These are phyloP conservation scores for Neodiprion fabricii DNA, from an alignment of 1,140 invertebrate genomes.

Conservation along the genomic window DNA sequence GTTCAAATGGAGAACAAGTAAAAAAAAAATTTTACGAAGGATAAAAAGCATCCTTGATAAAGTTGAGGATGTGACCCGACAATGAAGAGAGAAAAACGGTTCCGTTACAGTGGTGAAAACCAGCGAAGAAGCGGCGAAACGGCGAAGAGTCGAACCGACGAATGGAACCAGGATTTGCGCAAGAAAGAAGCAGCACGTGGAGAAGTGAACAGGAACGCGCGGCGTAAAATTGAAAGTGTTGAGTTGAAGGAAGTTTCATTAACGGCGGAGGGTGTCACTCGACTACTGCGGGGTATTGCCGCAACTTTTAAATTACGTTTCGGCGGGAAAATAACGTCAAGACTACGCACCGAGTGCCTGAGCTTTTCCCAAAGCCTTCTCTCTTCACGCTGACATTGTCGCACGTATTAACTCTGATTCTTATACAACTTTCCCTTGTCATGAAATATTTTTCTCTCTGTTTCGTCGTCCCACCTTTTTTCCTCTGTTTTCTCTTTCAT, in stretches of 20 bases:
- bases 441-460: background rate
- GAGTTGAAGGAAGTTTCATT: conserved; percentile 54
- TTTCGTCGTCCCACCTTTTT: conserved; percentile 30
- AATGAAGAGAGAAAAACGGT: conserved; percentile 18
- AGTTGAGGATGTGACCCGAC: conserved; percentile 11
- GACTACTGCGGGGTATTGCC: conserved; percentile 34
- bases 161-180: conserved; percentile 9
- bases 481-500: conserved; percentile 11
- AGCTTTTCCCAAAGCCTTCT: background rate
- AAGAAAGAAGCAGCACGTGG: conserved; percentile 14
- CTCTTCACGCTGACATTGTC: too few relatives aligned
- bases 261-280: conserved; percentile 43
- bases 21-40: background rate
- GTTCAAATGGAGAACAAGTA: background rate
- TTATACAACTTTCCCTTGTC: too few relatives aligned
- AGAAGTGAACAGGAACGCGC: conserved; percentile 19
- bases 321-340: conserved; percentile 43
- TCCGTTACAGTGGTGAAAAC: background rate
- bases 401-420: too few relatives aligned
- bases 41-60: background rate
- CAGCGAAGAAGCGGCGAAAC: background rate
- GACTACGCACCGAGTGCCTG: conserved; percentile 18
- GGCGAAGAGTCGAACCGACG: background rate
- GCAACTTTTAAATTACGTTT: conserved; percentile 60
- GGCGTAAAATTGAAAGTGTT: conserved; percentile 55